Base-by-base conservation (phyloP, 2,888 invertebrate species). In the Zonitis immaculata region DNA sequence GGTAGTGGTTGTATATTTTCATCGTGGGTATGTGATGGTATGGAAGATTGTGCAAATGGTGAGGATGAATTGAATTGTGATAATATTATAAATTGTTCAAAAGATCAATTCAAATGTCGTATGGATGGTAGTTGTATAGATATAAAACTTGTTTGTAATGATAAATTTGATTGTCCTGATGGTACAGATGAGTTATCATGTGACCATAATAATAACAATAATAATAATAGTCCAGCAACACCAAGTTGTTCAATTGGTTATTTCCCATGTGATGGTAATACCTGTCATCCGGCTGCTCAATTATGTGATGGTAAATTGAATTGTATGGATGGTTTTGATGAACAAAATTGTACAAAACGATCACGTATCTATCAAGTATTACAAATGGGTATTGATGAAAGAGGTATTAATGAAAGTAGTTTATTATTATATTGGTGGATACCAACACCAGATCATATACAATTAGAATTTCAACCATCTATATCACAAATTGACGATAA, bases 241-340 rank as follows among this genome's bases (percentile, higher is more conserved):
- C 76, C 78, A 0, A 78, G 78, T 39, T 84, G 84, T 62, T 74
- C 73, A 22, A 54, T 67, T 3, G 63, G 83, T 1, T 77, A 77
- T 51, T 84, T 85, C 69, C 74, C 77, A 0, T 86, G 86, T 62
- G 84, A 85, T 63, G 77, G 73, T n/a, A 76, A 73, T 8, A 73
- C 71, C 1, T 91, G 91, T 69, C 70, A 86, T 20, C 81, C 85
- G 0, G 67, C 82, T 14, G 76, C 77, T 0, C 76, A 79, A 46
- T 76, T 82, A 27, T 92, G 91, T 71, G 84, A 92, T 70, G 83
- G 83, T 0, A 79, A 79, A 8, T 76, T 78, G 30, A 86, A 91
- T 65, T 92, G 92, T 68, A 79, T 80, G 56, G 91, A 91, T 67
- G 85, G 83, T 8, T 82, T 80, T 42, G 92, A 93, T 67, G 92